These are phyloP conservation scores for Tragelaphus strepsiceros DNA, from an alignment of 2,113 vertebrate genomes.

Conservation along the genomic window DNA sequence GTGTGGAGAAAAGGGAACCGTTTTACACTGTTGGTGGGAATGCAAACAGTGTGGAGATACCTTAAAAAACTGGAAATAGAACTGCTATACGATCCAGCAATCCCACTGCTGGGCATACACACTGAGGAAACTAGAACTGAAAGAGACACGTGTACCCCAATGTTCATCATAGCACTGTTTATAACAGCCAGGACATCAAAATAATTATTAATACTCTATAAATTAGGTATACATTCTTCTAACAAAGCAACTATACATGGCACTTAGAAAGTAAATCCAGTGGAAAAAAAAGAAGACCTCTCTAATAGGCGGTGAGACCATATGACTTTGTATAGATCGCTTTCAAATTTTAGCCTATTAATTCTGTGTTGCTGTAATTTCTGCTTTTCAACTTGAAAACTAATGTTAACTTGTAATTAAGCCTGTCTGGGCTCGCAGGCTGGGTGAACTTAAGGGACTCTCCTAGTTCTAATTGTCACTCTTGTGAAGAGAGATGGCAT, in stretches of 20 bases:
- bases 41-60: no score
- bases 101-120: no score
- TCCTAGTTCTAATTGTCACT: constrained; percentile 27
- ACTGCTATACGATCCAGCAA: no score
- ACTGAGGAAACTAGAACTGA: no score
- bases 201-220: not conserved
- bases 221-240: not conserved
- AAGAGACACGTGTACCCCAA: no score
- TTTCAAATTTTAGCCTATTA: not conserved
- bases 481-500: not conserved
- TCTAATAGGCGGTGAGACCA: not conserved
- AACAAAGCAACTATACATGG: not conserved
- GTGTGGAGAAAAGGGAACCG: no score
- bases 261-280: not conserved
- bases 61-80: no score
- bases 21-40: no score
- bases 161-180: no score
- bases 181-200: not conserved
- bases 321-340: not conserved
- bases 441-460: not conserved
- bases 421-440: not conserved
- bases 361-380: not conserved
- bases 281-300: not conserved
- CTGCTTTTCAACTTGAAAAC: constrained; percentile 30
- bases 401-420: constrained; percentile 20